Base-by-base conservation (phyloP, 2,797 vertebrate species). In the Pelobates cultripes region DNA sequence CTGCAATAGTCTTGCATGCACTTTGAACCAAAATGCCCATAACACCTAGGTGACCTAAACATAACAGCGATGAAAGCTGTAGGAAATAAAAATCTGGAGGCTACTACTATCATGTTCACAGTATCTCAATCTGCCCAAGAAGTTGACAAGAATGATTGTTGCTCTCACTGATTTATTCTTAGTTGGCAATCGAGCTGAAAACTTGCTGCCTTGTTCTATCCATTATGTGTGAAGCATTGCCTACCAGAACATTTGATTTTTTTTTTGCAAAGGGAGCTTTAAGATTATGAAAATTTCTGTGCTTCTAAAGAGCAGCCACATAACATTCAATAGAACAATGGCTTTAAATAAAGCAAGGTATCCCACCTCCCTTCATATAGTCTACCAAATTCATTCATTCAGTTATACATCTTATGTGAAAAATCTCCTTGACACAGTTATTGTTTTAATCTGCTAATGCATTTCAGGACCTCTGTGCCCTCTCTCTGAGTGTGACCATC, bases 271-370 rank as follows among this genome's bases (percentile, higher is more conserved):
- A 43, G 44, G 55, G 42, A 67, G 44, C 45, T 79, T 70, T 10
- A 70, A 64, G 73, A 73, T 70, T 61, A 76, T 70, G 61, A 53
- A 81, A 28, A 70, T 64, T 53, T 75, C 73, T 8, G 55, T 7
- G 73, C 14, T 64, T 51, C 64, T 75, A 28, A 80, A 41, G 64
- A 75, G 17, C 72, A 41, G 66, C 42, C 64, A n/a, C n/a, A 63
- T n/a, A 63, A 15, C 17, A 73, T 81, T 81, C 66, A 81, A 55
- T 15, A 61, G 73, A 81, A 81, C 79, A 81, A 81, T 80, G 72
- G 47, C 73, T 75, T 81, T 64, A 81, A 70, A 70, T 70, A 13
- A 13, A 80, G 69, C 14, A 44, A 80, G 66, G 14, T 4, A 41
- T 80, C 44, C 67, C 43, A 28, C 61, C 28, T 51, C 14, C 53